Evolutionary conservation across 2,888 invertebrate genomes (phyloP).

Genomic region (Nephrotoma flavescens): DNA sequence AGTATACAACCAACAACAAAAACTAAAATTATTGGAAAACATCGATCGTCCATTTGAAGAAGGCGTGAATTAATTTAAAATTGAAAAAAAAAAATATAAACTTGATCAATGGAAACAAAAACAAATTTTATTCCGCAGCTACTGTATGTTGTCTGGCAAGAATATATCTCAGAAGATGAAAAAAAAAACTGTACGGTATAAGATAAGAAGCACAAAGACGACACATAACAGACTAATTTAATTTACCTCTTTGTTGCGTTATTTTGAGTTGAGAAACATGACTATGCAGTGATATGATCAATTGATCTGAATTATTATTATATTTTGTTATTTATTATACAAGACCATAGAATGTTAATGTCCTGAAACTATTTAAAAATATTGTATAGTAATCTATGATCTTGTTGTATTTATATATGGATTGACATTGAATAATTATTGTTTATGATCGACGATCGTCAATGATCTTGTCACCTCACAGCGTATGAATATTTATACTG

Average conservation of each 20-base stretch:
- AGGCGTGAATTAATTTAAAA: background rate
- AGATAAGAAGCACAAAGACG: background rate
- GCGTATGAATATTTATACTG: background rate
- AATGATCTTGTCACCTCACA: background rate
- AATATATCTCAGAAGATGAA: background rate
- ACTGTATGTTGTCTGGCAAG: background rate
- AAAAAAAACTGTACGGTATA: background rate
- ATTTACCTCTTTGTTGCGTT: background rate
- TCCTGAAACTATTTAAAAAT: background rate
- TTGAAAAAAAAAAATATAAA: background rate
- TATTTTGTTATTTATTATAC: background rate
- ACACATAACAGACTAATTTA: background rate
- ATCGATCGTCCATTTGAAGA: background rate
- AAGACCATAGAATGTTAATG: background rate
- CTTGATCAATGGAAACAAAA: background rate
- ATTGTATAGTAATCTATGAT: background rate
- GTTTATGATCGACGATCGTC: background rate
- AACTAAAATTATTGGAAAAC: background rate
- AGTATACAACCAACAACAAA: background rate
- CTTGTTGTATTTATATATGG: background rate
- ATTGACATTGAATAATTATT: background rate
- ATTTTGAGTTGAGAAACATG: background rate
- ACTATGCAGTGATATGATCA: background rate
- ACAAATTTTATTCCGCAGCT: background rate
- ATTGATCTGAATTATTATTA: background rate